phyloP scores from a whole-genome alignment of 2,888 invertebrate species.

The Amblyteles armatorius region DNA sequence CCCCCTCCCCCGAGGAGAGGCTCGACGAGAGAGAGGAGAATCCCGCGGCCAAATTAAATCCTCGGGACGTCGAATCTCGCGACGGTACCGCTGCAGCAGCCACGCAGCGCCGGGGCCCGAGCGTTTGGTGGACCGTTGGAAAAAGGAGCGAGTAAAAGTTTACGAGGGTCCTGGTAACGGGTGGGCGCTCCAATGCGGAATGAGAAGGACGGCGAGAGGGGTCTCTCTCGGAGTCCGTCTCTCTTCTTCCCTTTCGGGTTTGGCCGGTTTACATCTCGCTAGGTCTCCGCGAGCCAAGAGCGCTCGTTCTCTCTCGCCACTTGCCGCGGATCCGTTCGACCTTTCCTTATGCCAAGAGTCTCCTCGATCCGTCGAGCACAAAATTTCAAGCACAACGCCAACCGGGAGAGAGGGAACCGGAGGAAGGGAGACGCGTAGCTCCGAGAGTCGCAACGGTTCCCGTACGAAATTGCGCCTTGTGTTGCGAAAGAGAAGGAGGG shows the following conservation, averaged over 20 bases:
- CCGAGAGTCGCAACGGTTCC: neutral
- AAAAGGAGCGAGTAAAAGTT: conserved; percentile 75
- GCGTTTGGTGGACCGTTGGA: conserved; percentile 52
- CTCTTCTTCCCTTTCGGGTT: conserved; percentile 17
- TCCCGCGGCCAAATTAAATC: conserved; percentile 82
- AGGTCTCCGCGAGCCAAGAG: neutral
- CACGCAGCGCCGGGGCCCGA: conserved; percentile 66
- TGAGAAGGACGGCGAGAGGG: conserved; percentile 41
- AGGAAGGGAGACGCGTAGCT: neutral
- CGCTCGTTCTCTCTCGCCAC: conserved; percentile 56
- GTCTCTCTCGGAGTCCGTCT: neutral
- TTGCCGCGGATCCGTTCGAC: conserved; percentile 62
- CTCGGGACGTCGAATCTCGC: conserved; percentile 80
- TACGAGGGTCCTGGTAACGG: conserved; percentile 81
- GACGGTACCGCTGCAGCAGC: conserved; percentile 59
- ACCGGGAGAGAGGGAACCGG: conserved; percentile 25
- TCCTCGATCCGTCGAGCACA: conserved; percentile 53
- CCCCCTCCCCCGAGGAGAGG: neutral
- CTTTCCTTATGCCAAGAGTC: conserved; percentile 55
- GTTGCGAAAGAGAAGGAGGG: conserved; percentile 44
- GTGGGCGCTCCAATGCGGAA: conserved; percentile 71
- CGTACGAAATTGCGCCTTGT: conserved; percentile 25
- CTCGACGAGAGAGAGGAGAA: conserved; percentile 56
- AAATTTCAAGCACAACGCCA: conserved; percentile 49
- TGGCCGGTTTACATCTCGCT: conserved; percentile 39